Evolutionary conservation across 2,113 vertebrate species (phyloP).

Genomic region (Sebastes schlegelii): DNA sequence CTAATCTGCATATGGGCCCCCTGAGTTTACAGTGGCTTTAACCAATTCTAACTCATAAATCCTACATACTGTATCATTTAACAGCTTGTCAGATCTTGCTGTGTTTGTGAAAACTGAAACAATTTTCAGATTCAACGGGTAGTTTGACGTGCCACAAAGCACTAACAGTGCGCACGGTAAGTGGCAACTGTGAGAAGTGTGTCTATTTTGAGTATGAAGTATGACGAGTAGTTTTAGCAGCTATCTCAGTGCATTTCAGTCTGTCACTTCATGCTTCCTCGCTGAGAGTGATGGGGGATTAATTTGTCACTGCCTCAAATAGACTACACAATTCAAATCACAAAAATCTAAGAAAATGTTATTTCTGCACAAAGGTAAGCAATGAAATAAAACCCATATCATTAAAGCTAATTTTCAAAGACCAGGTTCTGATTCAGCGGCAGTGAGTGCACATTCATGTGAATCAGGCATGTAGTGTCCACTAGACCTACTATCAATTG

Average conservation of each 20-base stretch:
- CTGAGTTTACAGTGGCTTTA: neutral
- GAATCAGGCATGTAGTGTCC: neutral
- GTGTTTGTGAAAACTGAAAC: neutral
- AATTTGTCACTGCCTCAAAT: neutral
- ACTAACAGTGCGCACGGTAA: neutral
- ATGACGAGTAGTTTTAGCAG: neutral
- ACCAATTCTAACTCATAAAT: neutral
- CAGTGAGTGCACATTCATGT: neutral
- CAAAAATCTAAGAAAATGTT: neutral
- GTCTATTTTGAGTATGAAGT: neutral
- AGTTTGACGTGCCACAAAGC: neutral
- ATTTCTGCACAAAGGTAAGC: neutral
- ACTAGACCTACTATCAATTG: neutral
- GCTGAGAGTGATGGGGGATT: slow-evolving; percentile 1
- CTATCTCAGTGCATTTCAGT: neutral
- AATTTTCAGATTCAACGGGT: slow-evolving; percentile 6
- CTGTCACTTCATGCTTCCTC: neutral
- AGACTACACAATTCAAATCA: neutral
- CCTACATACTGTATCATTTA: neutral
- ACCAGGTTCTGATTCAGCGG: neutral
- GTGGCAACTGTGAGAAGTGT: neutral
- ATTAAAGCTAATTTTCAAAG: neutral
- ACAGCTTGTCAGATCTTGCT: neutral
- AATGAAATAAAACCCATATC: neutral
- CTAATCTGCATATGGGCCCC: neutral